Base-by-base conservation (phyloP, 2,113 vertebrate genomes). In the mouse (Mus musculus) region DNA sequence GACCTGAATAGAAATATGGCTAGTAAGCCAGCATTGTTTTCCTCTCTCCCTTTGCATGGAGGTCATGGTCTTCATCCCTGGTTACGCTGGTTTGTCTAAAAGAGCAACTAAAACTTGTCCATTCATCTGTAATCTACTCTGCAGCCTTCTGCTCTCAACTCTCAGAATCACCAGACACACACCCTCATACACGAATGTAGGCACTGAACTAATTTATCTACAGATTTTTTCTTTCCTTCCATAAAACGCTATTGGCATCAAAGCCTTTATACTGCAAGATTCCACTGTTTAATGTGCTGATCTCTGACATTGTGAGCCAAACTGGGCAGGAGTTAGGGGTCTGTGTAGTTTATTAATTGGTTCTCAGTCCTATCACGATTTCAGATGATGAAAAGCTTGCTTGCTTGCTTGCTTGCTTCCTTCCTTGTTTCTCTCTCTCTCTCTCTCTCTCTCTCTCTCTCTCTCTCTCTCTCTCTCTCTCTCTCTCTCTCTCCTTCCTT, bases 301-400 rank as follows among this genome's bases (percentile, higher is more conserved):
- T 52, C 30, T 82, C 77, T 46, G 1, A 46, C 82, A 93, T 73
- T 92, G 22, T 69, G 73, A 89, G 13, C 26, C 46, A 69, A n/a
- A 36, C n/a, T 69, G 56, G 39, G 24, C 12, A 80, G 72, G 26
- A 89, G 46, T 86, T 61, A 7, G n/a, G 88, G n/a, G n/a, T 54
- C 77, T 78, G 16, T 30, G 49, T 46, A 33, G 71, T 42, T 80
- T 59, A 88, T 7, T 77, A 72, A 76, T 54, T 82, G 54, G 30
- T 92, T 76, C 84, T 72, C 39, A 73, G 84, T 69, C 3, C 28
- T 20, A 56, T 76, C 22, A 80, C 87, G 69, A 94, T 92, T 94
- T 89, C 52, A 75, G 33, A 39, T 67, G 19, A 88, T n/a, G 6
- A 76, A 94, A 86, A 56, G 10, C 52, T n/a, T 26, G 42, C 63